Evolutionary conservation across 2,113 vertebrate species (phyloP), one percentile per base, ranked within the genome.

Genomic region (Scomber colias): DNA sequence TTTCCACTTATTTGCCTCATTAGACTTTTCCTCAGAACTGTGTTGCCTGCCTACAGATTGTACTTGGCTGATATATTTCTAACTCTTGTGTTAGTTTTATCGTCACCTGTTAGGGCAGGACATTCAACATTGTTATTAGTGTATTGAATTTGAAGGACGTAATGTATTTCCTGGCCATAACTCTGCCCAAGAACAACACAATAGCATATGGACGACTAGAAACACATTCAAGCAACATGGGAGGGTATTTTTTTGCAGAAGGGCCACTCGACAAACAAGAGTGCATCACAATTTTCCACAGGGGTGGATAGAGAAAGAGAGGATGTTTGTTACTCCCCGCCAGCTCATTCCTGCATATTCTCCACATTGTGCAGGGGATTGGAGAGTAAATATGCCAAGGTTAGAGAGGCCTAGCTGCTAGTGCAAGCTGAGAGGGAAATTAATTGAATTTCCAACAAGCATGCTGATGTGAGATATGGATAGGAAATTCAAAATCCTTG

Each of bases 401-500:
- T 88, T 87, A 83, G 76, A 77, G 84, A 70, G 71, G 76, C 65
- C 87, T 85, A 35, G 75, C 73, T 77, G 78, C 85, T 27, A 24
- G 72, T 76, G 66, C 27, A 15, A 68, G 71, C 74, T 81, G 84
- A 54, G 85, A 78, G 67, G 50, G 66, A 81, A 87, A 88, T 87
- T 91, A 90, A 92, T 91, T 86, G 73, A 90, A 90, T 91, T 84
- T 89, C 50, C 83, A 88, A 80, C 66, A 3, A 86, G 86, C 79
- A 81, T 68, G 71, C 77, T 84, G 89, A 90, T 89, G 73, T 64
- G 66, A 84, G 77, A 83, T 87, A 85, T 64, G 82, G 79, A 79
- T 65, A 76, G 61, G 51, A 90, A 87, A 90, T 74, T 75, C 56
- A 30, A 71, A 62, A 82, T 86, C 56, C 62, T 49, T 66, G 55